phyloP scores from a whole-genome alignment of 2,888 invertebrate genomes.

The Agrochola macilenta region DNA sequence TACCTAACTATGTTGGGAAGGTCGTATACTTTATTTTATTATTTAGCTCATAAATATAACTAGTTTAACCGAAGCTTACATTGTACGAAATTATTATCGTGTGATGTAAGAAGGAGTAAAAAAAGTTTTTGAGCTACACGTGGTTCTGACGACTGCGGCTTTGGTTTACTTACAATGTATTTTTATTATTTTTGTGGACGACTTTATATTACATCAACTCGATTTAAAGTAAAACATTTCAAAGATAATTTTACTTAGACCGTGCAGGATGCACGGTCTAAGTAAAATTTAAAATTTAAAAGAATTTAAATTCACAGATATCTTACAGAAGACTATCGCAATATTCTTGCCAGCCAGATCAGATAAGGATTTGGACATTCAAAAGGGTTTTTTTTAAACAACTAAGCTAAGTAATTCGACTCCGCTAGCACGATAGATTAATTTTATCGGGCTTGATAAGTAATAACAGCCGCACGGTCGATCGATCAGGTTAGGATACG shows the following conservation, averaged over 20 bases:
- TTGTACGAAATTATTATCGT: slow-evolving; percentile 24
- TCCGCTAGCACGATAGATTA: too few species aligned
- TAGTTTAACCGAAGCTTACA: slow-evolving; percentile 16
- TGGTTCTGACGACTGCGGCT: not conserved
- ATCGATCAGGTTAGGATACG: too few species aligned
- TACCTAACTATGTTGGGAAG: slow-evolving; percentile 18
- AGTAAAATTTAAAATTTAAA: too few species aligned
- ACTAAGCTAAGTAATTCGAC: too few species aligned
- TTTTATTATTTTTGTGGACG: slow-evolving; percentile 1
- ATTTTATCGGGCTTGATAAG: too few species aligned
- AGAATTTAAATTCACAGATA: too few species aligned
- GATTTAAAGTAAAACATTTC: not conserved
- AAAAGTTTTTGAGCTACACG: not conserved
- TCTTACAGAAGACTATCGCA: too few species aligned
- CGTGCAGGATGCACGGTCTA: too few species aligned
- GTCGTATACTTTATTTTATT: slow-evolving; percentile 52
- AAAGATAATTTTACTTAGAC: not conserved
- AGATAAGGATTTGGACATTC: too few species aligned
- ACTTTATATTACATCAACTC: not conserved
- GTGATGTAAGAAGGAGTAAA: not conserved
- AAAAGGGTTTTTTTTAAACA: too few species aligned
- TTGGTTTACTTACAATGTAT: slow-evolving; percentile 6
- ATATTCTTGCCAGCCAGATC: too few species aligned
- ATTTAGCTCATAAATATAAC: slow-evolving; percentile 37
- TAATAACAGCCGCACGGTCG: too few species aligned